Conservation (phyloP, 2,888 invertebrate species). For the Meganola albula region DNA sequence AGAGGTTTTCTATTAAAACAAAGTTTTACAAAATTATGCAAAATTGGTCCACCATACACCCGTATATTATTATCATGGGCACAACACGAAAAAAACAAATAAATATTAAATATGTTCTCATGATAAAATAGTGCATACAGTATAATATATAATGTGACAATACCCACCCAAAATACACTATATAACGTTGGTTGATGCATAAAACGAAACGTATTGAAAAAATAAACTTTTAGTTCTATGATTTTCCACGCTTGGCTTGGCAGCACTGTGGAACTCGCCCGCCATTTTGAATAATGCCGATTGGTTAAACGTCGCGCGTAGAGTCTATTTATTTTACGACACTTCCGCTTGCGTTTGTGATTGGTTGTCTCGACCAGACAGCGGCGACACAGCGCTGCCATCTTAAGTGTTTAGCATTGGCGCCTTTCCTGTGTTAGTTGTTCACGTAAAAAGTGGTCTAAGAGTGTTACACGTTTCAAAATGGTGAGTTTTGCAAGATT, state of each 20-base stretch:
- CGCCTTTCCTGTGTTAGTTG: constrained; percentile 75
- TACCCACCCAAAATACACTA: no score
- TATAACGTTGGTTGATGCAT: no score
- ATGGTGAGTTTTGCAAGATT: constrained; percentile 78
- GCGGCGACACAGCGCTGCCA: constrained; percentile 55
- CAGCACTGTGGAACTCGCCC: constrained; percentile 49
- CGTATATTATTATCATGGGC: no score
- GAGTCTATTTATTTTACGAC: constrained; percentile 39
- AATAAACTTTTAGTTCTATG: constrained; percentile 17
- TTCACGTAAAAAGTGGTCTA: constrained; percentile 64
- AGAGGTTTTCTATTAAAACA: no score
- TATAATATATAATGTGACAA: no score
- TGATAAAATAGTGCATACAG: no score
- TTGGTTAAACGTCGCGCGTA: constrained; percentile 36
- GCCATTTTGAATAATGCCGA: constrained; percentile 43
- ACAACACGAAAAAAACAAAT: no score
- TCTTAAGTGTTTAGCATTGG: constrained; percentile 68
- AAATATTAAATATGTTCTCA: no score
- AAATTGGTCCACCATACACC: no score
- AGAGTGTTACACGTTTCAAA: constrained; percentile 76
- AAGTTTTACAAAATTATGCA: no score
- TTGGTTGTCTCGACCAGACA: constrained; percentile 44
- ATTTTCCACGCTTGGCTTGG: constrained; percentile 49
- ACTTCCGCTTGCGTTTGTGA: constrained; percentile 48
- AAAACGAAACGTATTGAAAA: constrained; percentile 28